A percentile compares a stretch with the other conserved stretches of the same genome.
Conservation (phyloP, 2,888 invertebrate genomes). For the Cristatella mucedo region DNA sequence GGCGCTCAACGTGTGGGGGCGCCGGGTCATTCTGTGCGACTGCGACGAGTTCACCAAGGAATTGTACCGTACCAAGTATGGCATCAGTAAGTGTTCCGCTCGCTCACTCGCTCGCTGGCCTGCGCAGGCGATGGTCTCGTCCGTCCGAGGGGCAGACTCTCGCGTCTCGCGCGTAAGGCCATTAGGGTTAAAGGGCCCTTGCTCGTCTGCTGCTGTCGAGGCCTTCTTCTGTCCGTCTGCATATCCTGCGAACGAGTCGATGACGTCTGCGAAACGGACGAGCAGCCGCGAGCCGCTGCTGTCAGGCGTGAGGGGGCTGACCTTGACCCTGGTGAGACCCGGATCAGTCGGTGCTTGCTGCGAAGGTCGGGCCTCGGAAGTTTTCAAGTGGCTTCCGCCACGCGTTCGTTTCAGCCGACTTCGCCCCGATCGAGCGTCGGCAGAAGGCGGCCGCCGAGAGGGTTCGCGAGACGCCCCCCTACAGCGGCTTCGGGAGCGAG, state of each 20-base stretch:
- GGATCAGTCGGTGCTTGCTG: too few species aligned
- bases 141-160: too few species aligned
- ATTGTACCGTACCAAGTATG: constrained; percentile 58
- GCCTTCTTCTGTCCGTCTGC: constrained; percentile 2
- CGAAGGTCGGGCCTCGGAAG: too few species aligned
- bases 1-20: constrained; percentile 61
- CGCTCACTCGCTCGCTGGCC: too few species aligned
- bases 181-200: too few species aligned
- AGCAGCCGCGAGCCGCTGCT: too few species aligned
- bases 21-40: constrained; percentile 61
- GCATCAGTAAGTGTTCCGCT: constrained; percentile 41
- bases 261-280: too few species aligned
- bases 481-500: constrained; percentile 75
- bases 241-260: too few species aligned
- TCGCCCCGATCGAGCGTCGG: constrained; percentile 45
- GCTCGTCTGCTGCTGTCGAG: not conserved
- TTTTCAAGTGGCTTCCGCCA: constrained; percentile 8
- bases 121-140: too few species aligned
- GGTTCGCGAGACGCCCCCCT: constrained; percentile 51
- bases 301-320: too few species aligned
- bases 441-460: constrained; percentile 11
- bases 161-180: too few species aligned
- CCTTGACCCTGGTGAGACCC: too few species aligned
- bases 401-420: constrained; percentile 36
- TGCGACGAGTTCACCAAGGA: constrained; percentile 71